These are phyloP conservation scores for Anarrhichthys ocellatus DNA, from an alignment of 2,113 vertebrate genomes.

Conservation along the genomic window DNA sequence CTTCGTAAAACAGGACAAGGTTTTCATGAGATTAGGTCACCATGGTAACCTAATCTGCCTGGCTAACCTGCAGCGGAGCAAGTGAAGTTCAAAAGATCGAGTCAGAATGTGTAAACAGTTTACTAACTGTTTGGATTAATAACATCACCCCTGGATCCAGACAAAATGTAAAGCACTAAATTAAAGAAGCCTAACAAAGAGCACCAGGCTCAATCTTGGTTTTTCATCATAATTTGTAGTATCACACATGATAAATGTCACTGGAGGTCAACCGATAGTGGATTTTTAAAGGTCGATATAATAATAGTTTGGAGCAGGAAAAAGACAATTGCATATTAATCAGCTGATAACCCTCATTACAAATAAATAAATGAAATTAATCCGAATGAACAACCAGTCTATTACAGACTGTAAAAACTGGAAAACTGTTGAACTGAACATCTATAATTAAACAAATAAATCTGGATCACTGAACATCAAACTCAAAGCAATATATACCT, in stretches of 20 bases:
- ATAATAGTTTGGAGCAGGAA: background rate
- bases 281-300: too few species aligned
- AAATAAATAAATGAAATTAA: too few species aligned
- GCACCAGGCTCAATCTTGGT: background rate
- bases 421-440: too few species aligned
- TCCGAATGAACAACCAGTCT: too few species aligned
- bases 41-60: background rate
- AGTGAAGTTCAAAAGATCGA: background rate
- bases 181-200: too few species aligned
- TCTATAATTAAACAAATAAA: too few species aligned
- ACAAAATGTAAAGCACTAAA: background rate
- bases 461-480: too few species aligned
- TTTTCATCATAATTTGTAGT: background rate
- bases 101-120: background rate
- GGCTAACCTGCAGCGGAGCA: background rate
- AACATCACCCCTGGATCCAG: background rate
- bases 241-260: background rate
- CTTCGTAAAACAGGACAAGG: background rate
- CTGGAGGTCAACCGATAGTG: too few species aligned
- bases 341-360: background rate
- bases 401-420: too few species aligned
- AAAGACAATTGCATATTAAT: background rate
- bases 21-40: background rate
- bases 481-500: too few species aligned
- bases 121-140: background rate